Percentiles rank a stretch among this genome's conserved stretches.
Evolutionary conservation across 1,140 invertebrate genomes (phyloP).

Genomic region (Andrena cerasifolii): DNA sequence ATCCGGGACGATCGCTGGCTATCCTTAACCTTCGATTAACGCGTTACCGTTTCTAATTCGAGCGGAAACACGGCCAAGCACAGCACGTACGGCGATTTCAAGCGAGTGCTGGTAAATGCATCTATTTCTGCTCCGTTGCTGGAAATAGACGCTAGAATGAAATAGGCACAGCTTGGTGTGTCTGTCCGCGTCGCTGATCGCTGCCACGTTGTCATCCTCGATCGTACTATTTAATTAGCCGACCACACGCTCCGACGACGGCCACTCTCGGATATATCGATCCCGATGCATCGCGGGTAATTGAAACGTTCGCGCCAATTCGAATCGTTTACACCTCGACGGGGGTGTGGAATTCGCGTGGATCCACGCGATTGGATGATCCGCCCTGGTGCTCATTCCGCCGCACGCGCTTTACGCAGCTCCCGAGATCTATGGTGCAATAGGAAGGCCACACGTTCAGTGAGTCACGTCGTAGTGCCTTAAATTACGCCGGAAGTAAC

Average conservation of each 20-base stretch:
- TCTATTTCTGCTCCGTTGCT: slow-evolving; percentile 63
- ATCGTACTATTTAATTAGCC: slow-evolving; percentile 1
- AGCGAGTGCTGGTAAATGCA: slow-evolving; percentile 42
- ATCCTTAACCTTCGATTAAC: slow-evolving; percentile 62
- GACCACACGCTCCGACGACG: background rate
- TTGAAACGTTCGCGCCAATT: background rate
- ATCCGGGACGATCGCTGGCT: background rate
- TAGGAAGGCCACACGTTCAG: background rate
- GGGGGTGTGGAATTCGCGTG: too few relatives aligned
- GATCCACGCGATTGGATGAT: too few relatives aligned
- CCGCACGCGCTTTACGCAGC: background rate
- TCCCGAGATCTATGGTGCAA: slow-evolving; percentile 4
- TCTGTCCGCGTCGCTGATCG: background rate
- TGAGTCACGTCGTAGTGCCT: slow-evolving; percentile 10
- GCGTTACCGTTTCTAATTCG: slow-evolving; percentile 37
- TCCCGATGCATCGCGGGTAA: background rate
- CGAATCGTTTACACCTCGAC: background rate
- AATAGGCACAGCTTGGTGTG: slow-evolving; percentile 32
- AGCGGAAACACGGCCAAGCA: slow-evolving; percentile 39
- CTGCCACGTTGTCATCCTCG: background rate
- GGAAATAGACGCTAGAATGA: slow-evolving; percentile 65
- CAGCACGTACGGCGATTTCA: slow-evolving; percentile 28
- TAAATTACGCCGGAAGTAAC: slow-evolving; percentile 21
- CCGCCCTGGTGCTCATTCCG: background rate
- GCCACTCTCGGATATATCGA: background rate